A percentile compares a stretch with the other conserved stretches of the same genome.
Conservation (phyloP, 2,888 invertebrate species). For the Hoplodrina blanda region DNA sequence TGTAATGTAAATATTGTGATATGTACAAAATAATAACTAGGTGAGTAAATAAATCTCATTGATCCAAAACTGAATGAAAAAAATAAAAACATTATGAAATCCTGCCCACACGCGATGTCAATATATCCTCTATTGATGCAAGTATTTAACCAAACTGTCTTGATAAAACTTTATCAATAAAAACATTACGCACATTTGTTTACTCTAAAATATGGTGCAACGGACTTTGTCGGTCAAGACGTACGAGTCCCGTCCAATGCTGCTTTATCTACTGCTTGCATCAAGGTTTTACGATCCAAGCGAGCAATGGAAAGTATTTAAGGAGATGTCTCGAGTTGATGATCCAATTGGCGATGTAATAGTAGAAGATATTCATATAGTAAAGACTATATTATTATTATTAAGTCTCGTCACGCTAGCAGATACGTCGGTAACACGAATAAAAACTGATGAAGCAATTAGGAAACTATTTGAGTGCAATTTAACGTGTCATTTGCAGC, state of each 20-base stretch:
- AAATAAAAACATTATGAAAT: slow-evolving; percentile 26
- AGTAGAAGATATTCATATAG: background rate
- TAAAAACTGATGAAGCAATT: slow-evolving; percentile 50
- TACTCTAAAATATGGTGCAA: slow-evolving; percentile 39
- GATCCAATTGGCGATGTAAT: background rate
- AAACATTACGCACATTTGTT: slow-evolving; percentile 51
- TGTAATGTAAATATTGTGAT: background rate
- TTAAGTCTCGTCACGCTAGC: slow-evolving; percentile 39
- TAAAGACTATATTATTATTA: background rate
- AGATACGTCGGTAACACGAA: slow-evolving; percentile 38
- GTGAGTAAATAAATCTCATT: background rate
- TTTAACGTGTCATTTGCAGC: slow-evolving; percentile 48
- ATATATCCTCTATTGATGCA: slow-evolving; percentile 53
- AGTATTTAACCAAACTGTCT: slow-evolving; percentile 36
- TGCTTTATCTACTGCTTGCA: background rate
- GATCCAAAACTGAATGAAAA: background rate
- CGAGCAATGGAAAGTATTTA: slow-evolving; percentile 13
- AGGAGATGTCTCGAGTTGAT: background rate
- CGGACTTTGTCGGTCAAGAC: slow-evolving; percentile 1
- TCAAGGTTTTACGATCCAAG: background rate
- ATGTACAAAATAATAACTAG: background rate
- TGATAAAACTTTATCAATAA: slow-evolving; percentile 59
- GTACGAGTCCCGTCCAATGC: background rate
- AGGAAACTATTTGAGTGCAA: slow-evolving; percentile 38
- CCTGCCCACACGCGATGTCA: slow-evolving; percentile 25